A percentile compares a stretch with the other conserved stretches of the same genome.
Evolutionary conservation across 2,888 invertebrate genomes (phyloP).

Genomic region (Drosophila helvetica): DNA sequence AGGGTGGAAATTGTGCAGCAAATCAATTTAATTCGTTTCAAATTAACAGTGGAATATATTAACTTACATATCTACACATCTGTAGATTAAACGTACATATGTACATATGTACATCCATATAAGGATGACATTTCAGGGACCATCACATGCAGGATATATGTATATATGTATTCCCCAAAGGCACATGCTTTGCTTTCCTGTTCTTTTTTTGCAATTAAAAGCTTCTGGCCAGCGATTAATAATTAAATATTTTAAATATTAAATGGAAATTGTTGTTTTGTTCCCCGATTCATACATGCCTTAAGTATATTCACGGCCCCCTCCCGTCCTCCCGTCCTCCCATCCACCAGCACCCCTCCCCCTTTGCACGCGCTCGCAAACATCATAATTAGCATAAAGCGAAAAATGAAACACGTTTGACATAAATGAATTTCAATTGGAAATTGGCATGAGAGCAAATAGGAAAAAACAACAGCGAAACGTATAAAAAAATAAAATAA

Average conservation of each 20-base stretch:
- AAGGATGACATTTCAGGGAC: no score
- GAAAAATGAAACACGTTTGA: slow-evolving; percentile 67
- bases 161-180: no score
- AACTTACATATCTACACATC: no score
- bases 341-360: slow-evolving; percentile 5
- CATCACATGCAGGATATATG: background rate
- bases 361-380: slow-evolving; percentile 28
- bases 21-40: background rate
- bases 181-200: background rate
- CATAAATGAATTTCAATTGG: slow-evolving; percentile 64
- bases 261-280: slow-evolving; percentile 6
- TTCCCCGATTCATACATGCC: slow-evolving; percentile 6
- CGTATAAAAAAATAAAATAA: slow-evolving; percentile 15
- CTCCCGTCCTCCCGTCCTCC: background rate
- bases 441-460: slow-evolving; percentile 41
- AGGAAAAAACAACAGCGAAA: slow-evolving; percentile 9
- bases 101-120: no score
- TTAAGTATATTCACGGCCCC: slow-evolving; percentile 4
- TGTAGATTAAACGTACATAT: no score
- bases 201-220: background rate
- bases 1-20: background rate
- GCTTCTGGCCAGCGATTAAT: background rate
- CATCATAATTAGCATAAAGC: slow-evolving; percentile 63
- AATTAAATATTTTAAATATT: background rate
- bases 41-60: background rate